Percentiles rank a stretch among this genome's conserved stretches.
Evolutionary conservation across 2,797 vertebrate genomes (phyloP).

Genomic region (Eulemur mongoz): DNA sequence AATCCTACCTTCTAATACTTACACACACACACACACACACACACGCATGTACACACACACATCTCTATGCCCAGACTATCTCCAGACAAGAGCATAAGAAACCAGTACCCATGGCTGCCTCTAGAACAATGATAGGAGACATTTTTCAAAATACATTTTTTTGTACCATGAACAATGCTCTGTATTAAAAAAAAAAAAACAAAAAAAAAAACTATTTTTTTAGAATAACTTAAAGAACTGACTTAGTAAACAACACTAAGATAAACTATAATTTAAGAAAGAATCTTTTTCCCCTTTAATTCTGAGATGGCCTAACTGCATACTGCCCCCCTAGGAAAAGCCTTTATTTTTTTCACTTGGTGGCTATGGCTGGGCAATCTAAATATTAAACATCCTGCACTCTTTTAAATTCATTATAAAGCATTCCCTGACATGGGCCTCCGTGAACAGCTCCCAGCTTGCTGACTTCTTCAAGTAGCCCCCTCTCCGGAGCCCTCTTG

Average conservation of each 20-base stretch:
- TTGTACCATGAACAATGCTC: neutral
- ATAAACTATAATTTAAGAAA: neutral
- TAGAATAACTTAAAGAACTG: neutral
- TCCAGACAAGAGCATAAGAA: neutral
- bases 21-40: accelerated
- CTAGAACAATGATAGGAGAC: neutral
- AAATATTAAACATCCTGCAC: slow-evolving; percentile 18
- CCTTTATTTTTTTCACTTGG: neutral
- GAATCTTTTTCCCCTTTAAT: neutral
- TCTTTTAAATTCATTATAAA: neutral
- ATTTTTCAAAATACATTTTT: neutral
- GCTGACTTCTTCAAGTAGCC: neutral
- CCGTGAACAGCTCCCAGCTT: neutral
- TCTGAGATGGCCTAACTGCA: neutral
- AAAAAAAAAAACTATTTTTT: neutral
- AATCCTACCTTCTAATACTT: neutral
- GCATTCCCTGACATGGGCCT: neutral
- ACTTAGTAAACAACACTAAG: neutral
- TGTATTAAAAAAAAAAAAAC: neutral
- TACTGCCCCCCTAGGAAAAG: neutral
- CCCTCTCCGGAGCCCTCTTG: accelerated
- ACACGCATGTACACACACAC: accelerated
- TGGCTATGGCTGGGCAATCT: neutral
- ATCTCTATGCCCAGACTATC: neutral
- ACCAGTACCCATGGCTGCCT: neutral